Evolutionary conservation across 2,888 invertebrate genomes (phyloP), one percentile per base, ranked within the genome.

Genomic region (Pseudeuparius sepicola): DNA sequence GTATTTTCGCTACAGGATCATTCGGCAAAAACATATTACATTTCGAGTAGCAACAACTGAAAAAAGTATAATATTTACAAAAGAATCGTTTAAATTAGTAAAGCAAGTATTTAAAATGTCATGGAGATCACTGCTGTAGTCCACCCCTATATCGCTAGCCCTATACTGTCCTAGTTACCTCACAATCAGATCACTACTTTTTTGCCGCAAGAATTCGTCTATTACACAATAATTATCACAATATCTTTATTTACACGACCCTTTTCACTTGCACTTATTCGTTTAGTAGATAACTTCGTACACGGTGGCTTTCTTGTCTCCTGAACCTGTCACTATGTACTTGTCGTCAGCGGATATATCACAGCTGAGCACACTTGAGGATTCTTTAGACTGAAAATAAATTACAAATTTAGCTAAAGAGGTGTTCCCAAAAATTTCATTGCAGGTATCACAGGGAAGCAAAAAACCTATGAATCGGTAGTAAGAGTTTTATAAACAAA

Each of bases 341-440:
- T 93, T 93, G 70, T 97, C 96, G 65, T 97, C 96, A 41, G 85
- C 78, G 45, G 94, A 92, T 66, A 96, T 92, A 75, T 96, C 96
- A 73, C 96, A 97, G 68, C 93, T 92, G 55, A 97, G 74, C 60
- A 96, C 94, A 57, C 94, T 94, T 52, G 93, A 93, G 36, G 92
- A 88, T 70, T 97, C 96, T 68, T 94, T 93, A 31, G 85, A 84
- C 86, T 86, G 70, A 15, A 72, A 72, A 47, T 49, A 53, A 57
- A 52, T 20, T 7, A 7, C n/a, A 20, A 20, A 20, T 20, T 20
- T 20, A 7, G n/a, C 6, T 20, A 6, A n/a, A 20, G 6, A 7
- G n/a, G 20, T 20, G n/a, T 20, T 6, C n/a, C n/a, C n/a, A 7
- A 20, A 7, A n/a, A n/a, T n/a, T n/a, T n/a, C n/a, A n/a, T n/a